phyloP scores from a whole-genome alignment of 2,113 vertebrate species.

The Tachycineta bicolor region DNA sequence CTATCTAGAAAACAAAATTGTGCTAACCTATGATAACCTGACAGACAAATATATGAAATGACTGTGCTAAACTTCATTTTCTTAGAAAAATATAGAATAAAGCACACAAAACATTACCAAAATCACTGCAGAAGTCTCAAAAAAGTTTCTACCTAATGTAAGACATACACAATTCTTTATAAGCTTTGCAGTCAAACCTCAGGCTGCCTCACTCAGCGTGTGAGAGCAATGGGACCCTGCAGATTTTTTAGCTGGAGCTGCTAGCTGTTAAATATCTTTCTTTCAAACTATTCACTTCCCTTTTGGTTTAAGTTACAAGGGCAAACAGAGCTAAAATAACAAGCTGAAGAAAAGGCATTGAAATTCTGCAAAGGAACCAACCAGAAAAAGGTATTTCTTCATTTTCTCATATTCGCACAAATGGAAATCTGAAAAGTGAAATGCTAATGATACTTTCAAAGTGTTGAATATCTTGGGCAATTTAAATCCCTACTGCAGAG shows the following conservation, averaged over 20 bases:
- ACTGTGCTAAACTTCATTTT: background rate
- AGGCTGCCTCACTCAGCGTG: background rate
- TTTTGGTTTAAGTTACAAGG: background rate
- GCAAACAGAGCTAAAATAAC: constrained; percentile 1
- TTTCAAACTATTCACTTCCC: background rate
- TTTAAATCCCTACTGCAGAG: constrained; percentile 1
- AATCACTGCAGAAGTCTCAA: background rate
- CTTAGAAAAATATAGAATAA: background rate
- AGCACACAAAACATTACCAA: background rate
- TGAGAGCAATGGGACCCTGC: background rate
- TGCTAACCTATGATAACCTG: background rate
- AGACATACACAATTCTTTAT: background rate
- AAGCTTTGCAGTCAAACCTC: background rate
- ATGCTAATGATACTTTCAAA: background rate
- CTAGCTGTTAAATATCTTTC: constrained; percentile 19
- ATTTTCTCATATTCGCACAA: background rate
- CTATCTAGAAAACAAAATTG: no score
- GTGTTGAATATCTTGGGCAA: background rate
- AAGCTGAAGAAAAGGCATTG: background rate
- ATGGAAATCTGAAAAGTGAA: constrained; percentile 36
- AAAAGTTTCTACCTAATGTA: background rate
- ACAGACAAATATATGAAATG: background rate
- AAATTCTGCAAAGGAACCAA: background rate
- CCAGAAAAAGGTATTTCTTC: background rate
- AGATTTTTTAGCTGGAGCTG: background rate